Percentiles rank a stretch among this genome's conserved stretches.
phyloP scores from a whole-genome alignment of 2,113 vertebrate genomes.

The Cairina moschata region DNA sequence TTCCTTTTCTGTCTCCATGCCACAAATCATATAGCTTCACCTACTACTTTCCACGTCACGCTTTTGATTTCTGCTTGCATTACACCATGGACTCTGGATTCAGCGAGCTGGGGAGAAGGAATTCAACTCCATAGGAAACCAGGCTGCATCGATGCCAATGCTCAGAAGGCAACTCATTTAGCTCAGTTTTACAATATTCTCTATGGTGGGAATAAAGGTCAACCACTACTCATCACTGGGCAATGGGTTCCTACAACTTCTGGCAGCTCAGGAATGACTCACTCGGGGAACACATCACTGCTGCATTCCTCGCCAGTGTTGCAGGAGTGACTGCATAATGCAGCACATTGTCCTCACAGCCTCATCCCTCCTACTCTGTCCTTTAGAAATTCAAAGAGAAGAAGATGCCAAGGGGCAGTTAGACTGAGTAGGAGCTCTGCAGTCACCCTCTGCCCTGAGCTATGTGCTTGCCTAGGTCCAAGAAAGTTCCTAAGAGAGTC shows the following conservation, averaged over 20 bases:
- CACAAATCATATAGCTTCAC: neutral
- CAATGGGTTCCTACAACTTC: neutral
- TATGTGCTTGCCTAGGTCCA: neutral
- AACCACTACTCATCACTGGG: neutral
- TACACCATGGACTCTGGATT: neutral
- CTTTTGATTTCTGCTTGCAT: neutral
- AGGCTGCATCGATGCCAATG: neutral
- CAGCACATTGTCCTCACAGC: neutral
- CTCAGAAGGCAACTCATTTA: neutral
- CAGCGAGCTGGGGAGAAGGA: neutral
- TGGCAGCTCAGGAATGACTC: slow-evolving; percentile 4
- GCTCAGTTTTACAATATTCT: slow-evolving; percentile 12
- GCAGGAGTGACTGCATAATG: slow-evolving; percentile 14
- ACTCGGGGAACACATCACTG: neutral
- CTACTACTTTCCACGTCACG: neutral
- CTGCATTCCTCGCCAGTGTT: slow-evolving; percentile 19
- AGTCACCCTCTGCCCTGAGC: neutral
- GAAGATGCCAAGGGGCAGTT: neutral
- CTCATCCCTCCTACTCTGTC: fast-evolving
- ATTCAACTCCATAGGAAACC: neutral
- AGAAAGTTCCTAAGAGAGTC: neutral
- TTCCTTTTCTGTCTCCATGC: neutral
- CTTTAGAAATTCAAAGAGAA: neutral
- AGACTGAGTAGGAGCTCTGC: neutral
- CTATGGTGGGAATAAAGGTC: slow-evolving; percentile 30